A percentile compares a stretch with the other conserved stretches of the same genome.
phyloP scores from a whole-genome alignment of 1,140 invertebrate genomes.

The Ylistrum balloti region DNA sequence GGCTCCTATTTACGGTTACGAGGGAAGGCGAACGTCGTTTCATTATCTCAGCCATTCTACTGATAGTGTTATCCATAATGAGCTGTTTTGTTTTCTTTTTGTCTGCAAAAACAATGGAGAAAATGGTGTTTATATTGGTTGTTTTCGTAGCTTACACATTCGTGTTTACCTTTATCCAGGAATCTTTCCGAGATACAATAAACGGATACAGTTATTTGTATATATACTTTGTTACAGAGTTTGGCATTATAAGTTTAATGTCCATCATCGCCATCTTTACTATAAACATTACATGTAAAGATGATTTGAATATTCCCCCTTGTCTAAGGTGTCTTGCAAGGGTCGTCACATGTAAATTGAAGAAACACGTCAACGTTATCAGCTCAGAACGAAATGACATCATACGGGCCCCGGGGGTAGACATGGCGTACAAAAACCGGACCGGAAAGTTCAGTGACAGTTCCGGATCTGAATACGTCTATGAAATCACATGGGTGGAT shows the following conservation, averaged over 20 bases:
- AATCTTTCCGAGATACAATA: background rate
- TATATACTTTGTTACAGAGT: background rate
- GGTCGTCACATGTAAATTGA: background rate
- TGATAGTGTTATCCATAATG: background rate
- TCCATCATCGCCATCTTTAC: background rate
- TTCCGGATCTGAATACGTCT: background rate
- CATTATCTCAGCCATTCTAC: background rate
- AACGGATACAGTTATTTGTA: background rate
- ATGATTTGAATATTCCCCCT: background rate
- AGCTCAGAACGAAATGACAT: conserved; percentile 14
- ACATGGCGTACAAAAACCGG: background rate
- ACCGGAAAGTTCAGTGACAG: conserved; percentile 27
- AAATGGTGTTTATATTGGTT: background rate
- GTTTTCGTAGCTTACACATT: background rate
- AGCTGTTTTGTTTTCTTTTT: background rate
- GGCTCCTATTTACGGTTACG: background rate
- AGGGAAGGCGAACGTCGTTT: background rate
- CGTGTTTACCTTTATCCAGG: background rate
- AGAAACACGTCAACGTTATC: background rate
- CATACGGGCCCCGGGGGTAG: background rate
- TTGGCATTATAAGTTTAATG: background rate
- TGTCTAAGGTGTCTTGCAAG: background rate
- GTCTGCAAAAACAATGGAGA: conserved; percentile 1
- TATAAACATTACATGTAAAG: conserved; percentile 2
- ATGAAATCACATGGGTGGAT: background rate